Evolutionary conservation across 2,888 invertebrate genomes (phyloP).

Genomic region (Carabus problematicus): DNA sequence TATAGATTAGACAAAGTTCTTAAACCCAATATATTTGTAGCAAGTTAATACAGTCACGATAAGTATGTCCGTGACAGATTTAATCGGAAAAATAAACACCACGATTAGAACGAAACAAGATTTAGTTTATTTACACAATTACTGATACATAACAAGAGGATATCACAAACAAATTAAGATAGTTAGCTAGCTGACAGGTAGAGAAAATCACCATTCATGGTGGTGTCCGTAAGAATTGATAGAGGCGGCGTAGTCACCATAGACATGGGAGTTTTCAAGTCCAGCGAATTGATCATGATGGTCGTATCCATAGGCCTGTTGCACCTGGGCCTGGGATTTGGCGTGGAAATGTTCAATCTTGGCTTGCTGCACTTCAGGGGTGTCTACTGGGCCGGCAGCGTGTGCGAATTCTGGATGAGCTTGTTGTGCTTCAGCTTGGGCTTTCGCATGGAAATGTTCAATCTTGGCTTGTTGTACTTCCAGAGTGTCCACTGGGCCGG

Average conservation of each 20-base stretch:
- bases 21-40: no score
- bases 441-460: conserved; percentile 14
- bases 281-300: neutral
- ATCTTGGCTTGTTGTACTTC: conserved; percentile 13
- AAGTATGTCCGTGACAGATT: no score
- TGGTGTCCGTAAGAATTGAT: no score
- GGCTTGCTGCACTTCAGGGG: conserved; percentile 10
- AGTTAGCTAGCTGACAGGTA: no score
- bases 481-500: neutral
- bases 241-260: no score
- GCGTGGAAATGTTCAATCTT: conserved; percentile 12
- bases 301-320: neutral
- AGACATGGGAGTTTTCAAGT: conserved; percentile 6
- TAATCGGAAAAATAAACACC: no score
- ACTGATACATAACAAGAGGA: no score
- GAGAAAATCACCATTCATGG: neutral
- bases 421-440: conserved; percentile 8
- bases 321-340: conserved; percentile 1
- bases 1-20: no score
- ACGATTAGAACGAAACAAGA: no score
- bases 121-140: no score
- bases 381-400: conserved; percentile 7
- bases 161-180: no score
- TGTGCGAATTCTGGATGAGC: conserved; percentile 17
- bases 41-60: no score